Conservation (phyloP, 2,113 vertebrate species). For the Oryctolagus cuniculus region mOryCun1.1 NC_091432.1:144361001-144361500, state of each 20-base stretch:
- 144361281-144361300: background rate
- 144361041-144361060: background rate
- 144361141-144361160: slow-evolving; percentile 49
- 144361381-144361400: background rate
- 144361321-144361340: background rate
- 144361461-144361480: no score
- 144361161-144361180: slow-evolving; percentile 10
- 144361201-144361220: background rate
- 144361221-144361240: slow-evolving; percentile 22
- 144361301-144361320: background rate
- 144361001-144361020: no score
- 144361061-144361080: slow-evolving; percentile 36
- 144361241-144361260: background rate
- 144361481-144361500: no score
- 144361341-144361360: background rate
- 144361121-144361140: background rate
- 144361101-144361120: background rate
- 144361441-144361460: background rate
- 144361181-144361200: background rate
- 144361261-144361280: background rate
- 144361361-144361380: background rate
- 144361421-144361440: background rate
- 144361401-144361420: background rate
- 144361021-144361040: no score
- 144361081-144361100: background rate